A percentile compares a stretch with the other conserved stretches of the same genome.
Evolutionary conservation across 2,888 invertebrate species (phyloP).

Genomic region (Gibbula magus): DNA sequence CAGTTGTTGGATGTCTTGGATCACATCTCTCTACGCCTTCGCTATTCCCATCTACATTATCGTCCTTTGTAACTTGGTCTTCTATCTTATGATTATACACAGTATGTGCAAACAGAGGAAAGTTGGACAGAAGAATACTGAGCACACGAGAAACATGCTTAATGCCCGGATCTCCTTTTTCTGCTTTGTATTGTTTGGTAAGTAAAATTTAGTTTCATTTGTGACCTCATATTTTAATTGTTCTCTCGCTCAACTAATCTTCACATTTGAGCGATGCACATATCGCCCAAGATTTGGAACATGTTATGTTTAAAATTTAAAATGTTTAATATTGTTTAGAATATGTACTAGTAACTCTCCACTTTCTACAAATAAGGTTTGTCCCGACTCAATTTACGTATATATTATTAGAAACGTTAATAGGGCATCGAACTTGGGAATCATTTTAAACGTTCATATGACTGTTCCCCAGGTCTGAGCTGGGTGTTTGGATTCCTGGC

Average conservation of each 20-base stretch:
- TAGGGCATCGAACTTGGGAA: no score
- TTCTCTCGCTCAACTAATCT: no score
- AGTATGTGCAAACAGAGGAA: slow-evolving; percentile 47
- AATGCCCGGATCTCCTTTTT: slow-evolving; percentile 67
- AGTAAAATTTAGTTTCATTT: neutral
- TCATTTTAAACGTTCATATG: neutral
- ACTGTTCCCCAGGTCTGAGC: slow-evolving; percentile 69
- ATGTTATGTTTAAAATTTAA: no score
- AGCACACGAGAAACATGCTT: slow-evolving; percentile 55
- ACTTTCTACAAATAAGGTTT: no score
- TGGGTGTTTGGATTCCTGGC: slow-evolving; percentile 73
- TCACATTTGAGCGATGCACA: no score
- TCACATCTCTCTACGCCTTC: slow-evolving; percentile 67
- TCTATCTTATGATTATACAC: slow-evolving; percentile 60
- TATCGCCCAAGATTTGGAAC: no score
- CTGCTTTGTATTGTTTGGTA: slow-evolving; percentile 50
- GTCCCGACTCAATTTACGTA: no score
- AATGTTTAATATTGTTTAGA: no score
- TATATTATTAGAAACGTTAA: no score
- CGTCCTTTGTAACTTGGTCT: slow-evolving; percentile 56
- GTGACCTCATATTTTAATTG: no score
- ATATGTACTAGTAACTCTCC: no score
- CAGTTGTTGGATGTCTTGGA: slow-evolving; percentile 69
- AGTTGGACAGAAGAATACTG: slow-evolving; percentile 44
- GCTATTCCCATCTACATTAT: slow-evolving; percentile 64